These are phyloP conservation scores for Dicranocentrus wangi DNA, from an alignment of 2,888 invertebrate genomes.

Conservation along the genomic window DNA sequence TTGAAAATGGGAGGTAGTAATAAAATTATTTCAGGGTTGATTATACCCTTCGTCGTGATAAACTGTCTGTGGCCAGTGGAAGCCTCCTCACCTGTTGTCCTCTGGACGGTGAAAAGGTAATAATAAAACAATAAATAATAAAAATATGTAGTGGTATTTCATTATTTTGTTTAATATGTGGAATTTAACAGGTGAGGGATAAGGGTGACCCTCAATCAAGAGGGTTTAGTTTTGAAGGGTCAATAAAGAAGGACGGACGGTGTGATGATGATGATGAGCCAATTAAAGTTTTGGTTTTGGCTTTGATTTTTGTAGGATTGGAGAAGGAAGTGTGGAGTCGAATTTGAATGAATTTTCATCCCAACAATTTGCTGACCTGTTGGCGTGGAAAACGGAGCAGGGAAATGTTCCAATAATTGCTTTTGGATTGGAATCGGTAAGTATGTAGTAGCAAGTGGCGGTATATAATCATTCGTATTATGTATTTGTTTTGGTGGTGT, in stretches of 20 bases:
- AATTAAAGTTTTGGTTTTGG: neutral
- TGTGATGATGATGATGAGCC: neutral
- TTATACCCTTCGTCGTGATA: neutral
- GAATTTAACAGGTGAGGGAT: neutral
- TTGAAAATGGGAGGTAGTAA: neutral
- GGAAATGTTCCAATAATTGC: conserved; percentile 50
- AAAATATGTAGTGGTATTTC: neutral
- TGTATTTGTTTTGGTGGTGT: neutral
- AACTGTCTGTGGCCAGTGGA: conserved; percentile 26
- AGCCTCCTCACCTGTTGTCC: conserved; percentile 37
- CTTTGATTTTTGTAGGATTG: conserved; percentile 30
- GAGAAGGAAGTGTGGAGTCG: conserved; percentile 36
- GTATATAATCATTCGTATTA: neutral
- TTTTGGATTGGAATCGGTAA: conserved; percentile 44
- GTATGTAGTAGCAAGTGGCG: neutral
- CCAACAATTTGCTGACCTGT: conserved; percentile 45
- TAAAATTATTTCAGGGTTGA: neutral
- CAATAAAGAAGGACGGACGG: too few relatives aligned
- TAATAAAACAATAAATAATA: neutral
- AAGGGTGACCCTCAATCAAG: too few relatives aligned
- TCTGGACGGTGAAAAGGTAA: conserved; percentile 55
- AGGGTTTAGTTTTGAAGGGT: too few relatives aligned
- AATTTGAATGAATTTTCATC: conserved; percentile 52
- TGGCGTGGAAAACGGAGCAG: conserved; percentile 49
- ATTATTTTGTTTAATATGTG: neutral